A percentile compares a stretch with the other conserved stretches of the same genome.
phyloP scores from a whole-genome alignment of 2,797 vertebrate genomes.

The Smutsia gigantea region DNA sequence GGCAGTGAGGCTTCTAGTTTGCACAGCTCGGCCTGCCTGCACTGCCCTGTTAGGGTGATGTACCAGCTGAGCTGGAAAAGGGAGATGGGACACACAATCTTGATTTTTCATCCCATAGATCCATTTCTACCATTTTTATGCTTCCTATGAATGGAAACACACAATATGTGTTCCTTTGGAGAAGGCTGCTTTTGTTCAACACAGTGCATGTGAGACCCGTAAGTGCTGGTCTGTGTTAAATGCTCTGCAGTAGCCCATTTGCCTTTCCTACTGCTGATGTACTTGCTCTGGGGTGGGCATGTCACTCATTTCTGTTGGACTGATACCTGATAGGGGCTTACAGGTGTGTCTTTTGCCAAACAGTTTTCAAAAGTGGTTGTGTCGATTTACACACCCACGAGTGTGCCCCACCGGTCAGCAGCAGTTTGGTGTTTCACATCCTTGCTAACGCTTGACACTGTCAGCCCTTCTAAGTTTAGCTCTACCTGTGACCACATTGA shows the following conservation, averaged over 20 bases:
- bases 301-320: not conserved
- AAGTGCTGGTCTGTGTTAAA: fast-evolving
- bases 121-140: not conserved
- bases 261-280: fast-evolving
- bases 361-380: not conserved
- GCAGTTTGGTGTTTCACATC: too few relatives aligned
- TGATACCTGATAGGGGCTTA: not conserved
- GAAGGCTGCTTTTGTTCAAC: not conserved
- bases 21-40: not conserved
- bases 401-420: fast-evolving
- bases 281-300: not conserved
- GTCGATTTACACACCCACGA: fast-evolving
- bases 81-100: not conserved
- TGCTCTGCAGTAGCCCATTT: fast-evolving
- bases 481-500: not conserved
- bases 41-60: not conserved
- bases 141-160: not conserved
- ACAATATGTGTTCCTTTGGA: fast-evolving
- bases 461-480: not conserved
- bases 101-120: not conserved
- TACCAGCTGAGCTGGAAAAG: fast-evolving
- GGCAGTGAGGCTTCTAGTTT: not conserved
- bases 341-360: fast-evolving
- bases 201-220: fast-evolving
- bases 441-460: not conserved